Base-by-base conservation (phyloP, 2,797 vertebrate genomes). In the Acestrorhynchus altus region DNA sequence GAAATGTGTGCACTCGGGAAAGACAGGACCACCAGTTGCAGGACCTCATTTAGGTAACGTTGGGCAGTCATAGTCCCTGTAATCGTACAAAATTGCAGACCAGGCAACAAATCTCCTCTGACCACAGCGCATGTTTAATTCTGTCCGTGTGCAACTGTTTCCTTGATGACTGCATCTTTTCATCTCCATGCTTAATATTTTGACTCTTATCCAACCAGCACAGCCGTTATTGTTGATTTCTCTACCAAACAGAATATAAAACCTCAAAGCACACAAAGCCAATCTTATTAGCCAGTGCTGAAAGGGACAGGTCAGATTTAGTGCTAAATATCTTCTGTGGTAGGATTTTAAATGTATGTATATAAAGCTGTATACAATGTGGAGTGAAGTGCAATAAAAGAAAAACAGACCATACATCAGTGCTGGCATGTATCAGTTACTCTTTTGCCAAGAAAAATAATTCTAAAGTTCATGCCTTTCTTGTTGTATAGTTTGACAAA, bases 271-370 rank as follows among this genome's bases (percentile, higher is more conserved):
- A 18, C 20, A 44, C 39, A 75, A 46, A 64, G 69, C 35, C 57
- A 66, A 60, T 11, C 28, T 16, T 66, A 66, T 73, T 54, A 63
- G 54, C 16, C 11, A 16, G 44, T 54, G 74, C 60, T 60, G 31
- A 76, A 81, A 20, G n/a, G 35, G 46, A 51, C 10, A 57, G 42
- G 18, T 69, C 31, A 65, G 67, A 26, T 47, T 74, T 54, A 57
- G 31, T 60, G n/a, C 71, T 42, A 42, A 54, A 31, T 57, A 66
- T 61, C 15, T 69, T 63, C 52, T 63, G 60, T 10, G 40, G n/a
- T 61, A 52, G 13, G 28, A 60, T 67, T 39, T 67, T 57, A 83
- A 49, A 44, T 46, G 20, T 40, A 70, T 42, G 81, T 76, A 83
- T 63, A 63, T 35, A 75, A 69, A 59, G 10, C 49, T 49, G 20